Evolutionary conservation across 2,797 vertebrate genomes (phyloP), one percentile per base, ranked within the genome.

Genomic region (Enteromius paludinosus): DNA sequence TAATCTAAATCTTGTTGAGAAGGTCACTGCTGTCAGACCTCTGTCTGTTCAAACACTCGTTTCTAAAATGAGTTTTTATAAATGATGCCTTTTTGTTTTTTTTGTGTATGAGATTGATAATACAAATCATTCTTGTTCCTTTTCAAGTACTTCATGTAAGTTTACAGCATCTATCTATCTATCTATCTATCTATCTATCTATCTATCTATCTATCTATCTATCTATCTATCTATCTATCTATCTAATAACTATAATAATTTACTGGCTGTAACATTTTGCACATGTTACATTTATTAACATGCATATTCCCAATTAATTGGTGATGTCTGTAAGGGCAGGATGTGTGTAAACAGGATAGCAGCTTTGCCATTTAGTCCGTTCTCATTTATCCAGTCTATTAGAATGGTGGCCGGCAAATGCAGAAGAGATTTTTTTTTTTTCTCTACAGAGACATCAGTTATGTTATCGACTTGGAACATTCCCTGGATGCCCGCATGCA

Each of bases 1-100:
- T 74, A 78, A 81, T 85, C 79, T 74, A 62, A 79, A 35, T 52
- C 61, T 43, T 33, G 20, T 65, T 35, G 43, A 77, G 52, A 52
- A 54, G 81, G 66, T 78, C 81, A 70, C 77, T 70, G 68, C 68
- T 18, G 45, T 74, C 45, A 49, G 49, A 74, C 17, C 59, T 18
- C 71, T 30, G 30, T 71, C 71, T 61, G 70, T 66, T 77, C 11
- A 66, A 49, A 79, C 18, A 15, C n/a, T 20, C 7, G 2, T 59
- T 25, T 59, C 12, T 59, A 59, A 82, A 78, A 38, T 47, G 15
- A 12, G 1, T 35, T 23, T 41, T 18, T n/a, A 23, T 41, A 49
- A 23, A 35, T 65, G 0, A 64, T 47, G 38, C 20, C 38, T 18
- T 76, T 64, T 30, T 12, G 7, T 11, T 4, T 47, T 43, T 43